A percentile compares a stretch with the other conserved stretches of the same genome.
These are phyloP conservation scores for Scotopteryx bipunctaria DNA, from an alignment of 2,888 invertebrate species.

Conservation along the genomic window DNA sequence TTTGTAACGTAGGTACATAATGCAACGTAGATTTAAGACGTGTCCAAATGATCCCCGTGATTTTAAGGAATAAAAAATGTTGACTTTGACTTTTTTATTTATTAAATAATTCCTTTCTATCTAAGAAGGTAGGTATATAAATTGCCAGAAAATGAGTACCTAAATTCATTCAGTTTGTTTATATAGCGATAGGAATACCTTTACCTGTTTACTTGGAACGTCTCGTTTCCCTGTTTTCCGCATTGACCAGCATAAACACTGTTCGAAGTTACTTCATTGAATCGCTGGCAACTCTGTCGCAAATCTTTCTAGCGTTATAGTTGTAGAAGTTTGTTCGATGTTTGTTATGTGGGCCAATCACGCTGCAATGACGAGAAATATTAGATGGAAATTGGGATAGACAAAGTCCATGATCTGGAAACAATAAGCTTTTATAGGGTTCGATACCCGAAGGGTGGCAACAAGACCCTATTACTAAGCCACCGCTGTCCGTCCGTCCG, in stretches of 20 bases:
- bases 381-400: not conserved
- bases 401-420: not conserved
- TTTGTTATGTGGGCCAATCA: not conserved
- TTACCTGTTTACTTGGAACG: not conserved
- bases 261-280: not conserved
- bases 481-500: no score
- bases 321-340: conserved; percentile 6
- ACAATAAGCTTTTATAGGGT: not conserved
- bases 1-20: no score
- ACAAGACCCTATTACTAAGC: no score
- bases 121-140: not conserved
- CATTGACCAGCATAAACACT: not conserved
- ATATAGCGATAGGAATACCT: not conserved
- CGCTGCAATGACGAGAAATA: not conserved
- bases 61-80: no score
- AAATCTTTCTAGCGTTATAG: not conserved
- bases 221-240: not conserved
- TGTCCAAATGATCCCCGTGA: no score
- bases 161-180: no score
- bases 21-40: no score
- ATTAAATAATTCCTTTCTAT: no score
- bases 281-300: not conserved
- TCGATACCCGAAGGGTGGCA: no score
- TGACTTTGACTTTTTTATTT: no score
- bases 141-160: not conserved